Base-by-base conservation (phyloP, 2,797 vertebrate genomes). In the Enteromius treurensis region DNA sequence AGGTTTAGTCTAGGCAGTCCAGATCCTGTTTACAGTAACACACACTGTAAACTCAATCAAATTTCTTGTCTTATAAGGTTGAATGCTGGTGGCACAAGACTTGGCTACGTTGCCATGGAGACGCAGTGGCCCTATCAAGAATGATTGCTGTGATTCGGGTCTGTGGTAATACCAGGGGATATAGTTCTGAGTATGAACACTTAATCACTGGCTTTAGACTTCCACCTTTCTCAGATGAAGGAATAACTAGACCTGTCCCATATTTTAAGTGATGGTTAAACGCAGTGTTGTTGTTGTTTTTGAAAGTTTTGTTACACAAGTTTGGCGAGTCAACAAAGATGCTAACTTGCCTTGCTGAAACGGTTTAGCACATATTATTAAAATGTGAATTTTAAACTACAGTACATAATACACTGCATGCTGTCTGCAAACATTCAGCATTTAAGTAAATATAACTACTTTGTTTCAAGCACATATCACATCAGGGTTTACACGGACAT, bases 41-140 rank as follows among this genome's bases (percentile, higher is more conserved):
- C 29, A 55, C 42, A 17, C 42, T 4, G 40, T 32, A 78, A 55
- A 65, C 3, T 29, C 26, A 78, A 65, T 73, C 49, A 40, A 1
- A 58, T 80, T 77, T 79, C 34, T 77, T 45, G 62, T 51, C 45
- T 67, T 1, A 32, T 32, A 55, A 69, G 76, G 21, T 64, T 83
- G 47, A 68, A 51, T 80, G 64, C 47, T 67, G 29, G 70, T 77
- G 79, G 62, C 74, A 82, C 64, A 69, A 55, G 47, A 19, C 77
- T 55, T 23, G 19, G 74, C 13, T 26, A 55, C 53, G 78, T 81
- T 77, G 60, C 81, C 79, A 86, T 84, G 86, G 82, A 84, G 81
- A 87, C 37, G 4, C 51, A 49, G 53, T 51, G 82, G 74, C 45
- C 40, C 17, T 53, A 75, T 86, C 84, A 79, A 80, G 78, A 86